Evolutionary conservation across 2,888 invertebrate species (phyloP).

Genomic region (Oligia latruncula): DNA sequence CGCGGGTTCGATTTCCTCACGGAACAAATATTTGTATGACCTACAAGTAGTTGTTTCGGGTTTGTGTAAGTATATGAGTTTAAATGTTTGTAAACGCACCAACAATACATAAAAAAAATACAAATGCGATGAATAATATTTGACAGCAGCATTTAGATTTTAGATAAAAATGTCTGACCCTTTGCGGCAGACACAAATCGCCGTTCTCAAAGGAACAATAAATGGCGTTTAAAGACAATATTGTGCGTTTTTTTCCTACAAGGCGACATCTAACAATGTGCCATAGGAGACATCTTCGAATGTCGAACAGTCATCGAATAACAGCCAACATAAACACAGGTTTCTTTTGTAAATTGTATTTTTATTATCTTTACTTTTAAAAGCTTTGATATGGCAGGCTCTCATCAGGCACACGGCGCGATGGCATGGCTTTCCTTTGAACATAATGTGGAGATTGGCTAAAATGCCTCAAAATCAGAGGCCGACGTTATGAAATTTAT

Average conservation of each 20-base stretch:
- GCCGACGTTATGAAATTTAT: neutral
- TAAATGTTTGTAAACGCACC: too few species aligned
- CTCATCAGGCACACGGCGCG: neutral
- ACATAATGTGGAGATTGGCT: neutral
- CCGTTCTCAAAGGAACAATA: neutral
- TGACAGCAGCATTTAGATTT: conserved; percentile 4
- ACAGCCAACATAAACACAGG: neutral
- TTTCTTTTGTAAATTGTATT: conserved; percentile 4
- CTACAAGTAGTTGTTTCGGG: too few species aligned
- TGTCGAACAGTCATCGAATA: neutral
- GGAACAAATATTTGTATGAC: too few species aligned
- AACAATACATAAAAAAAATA: too few species aligned
- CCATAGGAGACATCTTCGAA: neutral
- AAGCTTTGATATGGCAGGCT: neutral
- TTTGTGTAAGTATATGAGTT: too few species aligned
- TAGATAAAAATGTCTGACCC: too few species aligned
- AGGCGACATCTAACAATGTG: neutral
- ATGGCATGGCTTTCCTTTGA: neutral
- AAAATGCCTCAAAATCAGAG: neutral
- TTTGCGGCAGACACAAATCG: neutral
- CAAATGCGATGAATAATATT: neutral
- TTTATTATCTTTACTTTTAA: neutral
- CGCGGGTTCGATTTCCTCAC: too few species aligned
- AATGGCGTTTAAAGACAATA: neutral
- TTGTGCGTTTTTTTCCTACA: neutral